Conservation (phyloP, 2,888 invertebrate species). For the Resseliella maxima region DNA sequence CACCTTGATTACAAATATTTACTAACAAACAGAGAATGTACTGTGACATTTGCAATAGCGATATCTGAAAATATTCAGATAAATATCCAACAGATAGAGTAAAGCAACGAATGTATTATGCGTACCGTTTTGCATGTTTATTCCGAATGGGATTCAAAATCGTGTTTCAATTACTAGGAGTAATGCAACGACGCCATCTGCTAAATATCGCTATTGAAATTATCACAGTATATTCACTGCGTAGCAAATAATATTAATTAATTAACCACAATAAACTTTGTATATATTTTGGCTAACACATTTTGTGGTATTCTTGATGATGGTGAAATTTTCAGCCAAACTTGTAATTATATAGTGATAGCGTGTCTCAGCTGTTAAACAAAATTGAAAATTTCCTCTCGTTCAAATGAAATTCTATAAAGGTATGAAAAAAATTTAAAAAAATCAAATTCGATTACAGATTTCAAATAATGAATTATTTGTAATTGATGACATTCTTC, state of each 20-base stretch:
- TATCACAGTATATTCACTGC: too few species aligned
- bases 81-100: too few species aligned
- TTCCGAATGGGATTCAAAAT: too few species aligned
- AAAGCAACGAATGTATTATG: too few species aligned
- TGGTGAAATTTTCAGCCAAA: not conserved
- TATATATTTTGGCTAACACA: too few species aligned
- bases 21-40: not conserved
- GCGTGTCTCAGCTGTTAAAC: not conserved
- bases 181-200: too few species aligned
- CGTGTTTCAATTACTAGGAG: too few species aligned
- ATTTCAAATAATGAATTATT: not conserved
- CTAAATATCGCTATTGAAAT: too few species aligned
- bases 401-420: not conserved
- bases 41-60: too few species aligned
- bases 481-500: slow-evolving; percentile 17
- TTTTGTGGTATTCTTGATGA: not conserved
- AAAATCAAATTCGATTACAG: not conserved
- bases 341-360: not conserved
- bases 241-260: slow-evolving; percentile 14
- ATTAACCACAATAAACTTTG: not conserved
- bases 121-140: too few species aligned
- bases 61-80: too few species aligned
- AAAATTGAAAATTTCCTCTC: not conserved
- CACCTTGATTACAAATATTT: not conserved
- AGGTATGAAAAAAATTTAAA: not conserved